Conservation (phyloP, 2,113 vertebrate genomes). For the Crotalus viridis region DNA sequence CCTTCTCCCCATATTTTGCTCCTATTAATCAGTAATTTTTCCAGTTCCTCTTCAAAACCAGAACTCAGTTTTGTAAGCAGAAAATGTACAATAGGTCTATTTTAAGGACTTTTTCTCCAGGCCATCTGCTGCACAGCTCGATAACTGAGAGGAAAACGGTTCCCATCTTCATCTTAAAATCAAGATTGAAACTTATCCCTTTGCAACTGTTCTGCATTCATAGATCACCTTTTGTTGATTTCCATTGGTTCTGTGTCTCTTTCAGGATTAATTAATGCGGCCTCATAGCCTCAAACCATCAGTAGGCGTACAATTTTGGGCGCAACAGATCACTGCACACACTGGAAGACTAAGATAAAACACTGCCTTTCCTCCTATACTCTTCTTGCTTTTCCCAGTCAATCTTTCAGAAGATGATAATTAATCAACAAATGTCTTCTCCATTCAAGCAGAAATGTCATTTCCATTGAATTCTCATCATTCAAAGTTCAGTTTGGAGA, state of each 20-base stretch:
- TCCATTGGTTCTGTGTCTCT: not conserved
- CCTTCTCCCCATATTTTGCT: not conserved
- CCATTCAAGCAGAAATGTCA: not conserved
- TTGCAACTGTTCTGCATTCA: not conserved
- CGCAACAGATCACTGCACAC: not conserved
- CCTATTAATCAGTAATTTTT: not conserved
- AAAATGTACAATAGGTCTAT: not conserved
- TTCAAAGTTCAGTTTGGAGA: not conserved
- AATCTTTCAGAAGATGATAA: not conserved
- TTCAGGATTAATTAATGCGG: not conserved
- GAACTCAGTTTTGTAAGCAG: not conserved
- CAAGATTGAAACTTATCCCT: not conserved
- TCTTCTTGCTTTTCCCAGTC: not conserved
- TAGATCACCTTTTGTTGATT: not conserved
- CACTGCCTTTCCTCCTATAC: not conserved
- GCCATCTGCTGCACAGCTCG: not conserved
- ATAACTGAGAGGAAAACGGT: not conserved
- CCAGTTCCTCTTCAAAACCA: not conserved
- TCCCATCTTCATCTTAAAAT: not conserved
- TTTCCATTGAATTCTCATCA: not conserved
- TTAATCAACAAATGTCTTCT: not conserved
- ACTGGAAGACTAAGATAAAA: not conserved
- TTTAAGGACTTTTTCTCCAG: not conserved
- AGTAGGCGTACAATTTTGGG: not conserved
- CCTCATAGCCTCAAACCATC: not conserved